Base-by-base conservation (phyloP, 2,113 vertebrate genomes). In the Hucho hucho region DNA sequence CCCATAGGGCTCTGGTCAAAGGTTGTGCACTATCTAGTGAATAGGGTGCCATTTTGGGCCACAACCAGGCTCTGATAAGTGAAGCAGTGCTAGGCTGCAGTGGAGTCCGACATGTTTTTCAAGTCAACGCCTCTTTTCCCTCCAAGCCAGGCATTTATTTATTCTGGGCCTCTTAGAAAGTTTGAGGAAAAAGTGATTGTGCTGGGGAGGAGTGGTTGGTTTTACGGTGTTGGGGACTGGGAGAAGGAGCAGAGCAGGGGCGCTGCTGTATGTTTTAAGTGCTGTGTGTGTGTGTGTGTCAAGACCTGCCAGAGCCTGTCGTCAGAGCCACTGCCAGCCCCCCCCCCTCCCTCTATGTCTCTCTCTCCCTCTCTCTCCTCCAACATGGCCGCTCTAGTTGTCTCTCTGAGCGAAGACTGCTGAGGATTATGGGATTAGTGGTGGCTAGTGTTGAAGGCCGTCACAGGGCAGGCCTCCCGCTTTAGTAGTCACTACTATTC, bases 341-440 rank as follows among this genome's bases (percentile, higher is more conserved):
- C n/a, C 12, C 53, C 53, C 6, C 16, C 56, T 14, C 56, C 58
- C 18, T 7, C 37, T 43, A 7, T 37, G 37, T 11, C 37, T 43
- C 37, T 28, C 28, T 43, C n/a, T 61, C 58, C 16, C 58, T 4
- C 58, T 61, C 20, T 53, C 49, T 16, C 5, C 58, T 3, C 58
- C 58, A 61, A 61, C 58, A 61, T 61, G 58, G 58, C 58, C 58
- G 6, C n/a, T 70, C 37, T 43, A 43, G 37, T 43, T 43, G 37
- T 22, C 53, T 53, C 49, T 18, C 49, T 53, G 49, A 53, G 49
- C 4, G 16, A 18, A 53, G 49, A 53, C 49, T 87, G 87, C 87
- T 81, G 81, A 87, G 87, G 89, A 88, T 91, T 89, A 91, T 89
- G 87, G 82, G 86, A 91, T 91, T 90, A 90, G 86, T 85, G 22